Percentiles rank a stretch among this genome's conserved stretches.
Conservation (phyloP, 2,113 vertebrate genomes). For the Campylomormyrus numenius region DNA sequence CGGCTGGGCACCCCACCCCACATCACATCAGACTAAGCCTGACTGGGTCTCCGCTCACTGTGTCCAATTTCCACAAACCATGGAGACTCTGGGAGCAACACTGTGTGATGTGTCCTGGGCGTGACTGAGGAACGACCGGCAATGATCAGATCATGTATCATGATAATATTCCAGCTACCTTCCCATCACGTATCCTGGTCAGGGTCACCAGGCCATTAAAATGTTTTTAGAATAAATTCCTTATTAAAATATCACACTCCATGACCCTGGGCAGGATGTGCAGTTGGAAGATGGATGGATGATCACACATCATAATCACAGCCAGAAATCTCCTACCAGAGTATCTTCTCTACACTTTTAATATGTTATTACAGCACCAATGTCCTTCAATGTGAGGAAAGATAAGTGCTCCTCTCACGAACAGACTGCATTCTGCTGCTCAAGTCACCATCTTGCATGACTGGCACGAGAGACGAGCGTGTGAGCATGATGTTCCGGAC, state of each 20-base stretch:
- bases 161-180: neutral
- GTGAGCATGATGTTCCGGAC: neutral
- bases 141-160: neutral
- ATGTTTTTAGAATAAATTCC: neutral
- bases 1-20: neutral
- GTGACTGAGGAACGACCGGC: neutral
- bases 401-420: neutral
- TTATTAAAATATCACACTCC: neutral
- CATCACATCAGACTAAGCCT: neutral
- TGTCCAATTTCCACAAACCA: neutral
- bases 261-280: neutral
- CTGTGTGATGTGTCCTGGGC: neutral
- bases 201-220: neutral
- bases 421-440: neutral
- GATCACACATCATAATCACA: neutral
- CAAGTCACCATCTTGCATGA: neutral
- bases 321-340: neutral
- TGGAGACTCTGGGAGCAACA: neutral
- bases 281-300: neutral
- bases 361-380: neutral
- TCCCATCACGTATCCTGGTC: neutral
- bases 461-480: neutral
- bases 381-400: neutral
- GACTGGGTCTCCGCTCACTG: neutral
- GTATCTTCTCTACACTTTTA: neutral